Conservation (phyloP, 1,140 invertebrate genomes). For the Whitmania pigra region DNA sequence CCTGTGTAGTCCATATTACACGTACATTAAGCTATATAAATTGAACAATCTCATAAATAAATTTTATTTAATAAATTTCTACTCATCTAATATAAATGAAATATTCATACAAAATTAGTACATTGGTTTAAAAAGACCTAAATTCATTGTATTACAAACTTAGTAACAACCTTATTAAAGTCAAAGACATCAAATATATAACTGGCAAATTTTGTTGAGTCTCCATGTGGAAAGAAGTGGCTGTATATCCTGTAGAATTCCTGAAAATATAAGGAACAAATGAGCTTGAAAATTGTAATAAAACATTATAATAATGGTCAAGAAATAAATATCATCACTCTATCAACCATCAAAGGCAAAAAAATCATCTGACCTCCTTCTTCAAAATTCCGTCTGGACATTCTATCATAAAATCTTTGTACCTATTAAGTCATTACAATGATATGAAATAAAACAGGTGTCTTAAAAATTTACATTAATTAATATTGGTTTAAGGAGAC, state of each 20-base stretch:
- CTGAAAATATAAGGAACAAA: constrained; percentile 49
- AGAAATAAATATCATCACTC: neutral
- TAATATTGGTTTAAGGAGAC: neutral
- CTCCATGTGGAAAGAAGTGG: constrained; percentile 97
- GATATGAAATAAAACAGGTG: neutral
- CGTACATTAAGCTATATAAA: no score
- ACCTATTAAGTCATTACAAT: constrained; percentile 2
- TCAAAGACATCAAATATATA: constrained; percentile 95
- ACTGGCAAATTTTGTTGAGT: constrained; percentile 91
- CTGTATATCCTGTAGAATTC: constrained; percentile 98
- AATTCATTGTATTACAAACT: no score
- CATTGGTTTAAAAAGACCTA: no score
- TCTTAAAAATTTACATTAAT: neutral
- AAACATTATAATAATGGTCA: neutral
- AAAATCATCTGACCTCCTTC: constrained; percentile 6
- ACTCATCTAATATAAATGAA: no score
- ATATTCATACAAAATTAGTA: no score
- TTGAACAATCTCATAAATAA: no score
- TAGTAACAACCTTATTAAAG: constrained; percentile 71
- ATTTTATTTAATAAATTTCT: no score
- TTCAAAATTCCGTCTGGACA: constrained; percentile 18
- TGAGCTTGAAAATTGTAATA: neutral
- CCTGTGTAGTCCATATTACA: no score
- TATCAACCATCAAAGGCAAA: neutral
- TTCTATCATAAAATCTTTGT: constrained; percentile 17